These are phyloP conservation scores for Nyctibius bracteatus DNA, from an alignment of 2,113 vertebrate genomes.

Conservation along the genomic window DNA sequence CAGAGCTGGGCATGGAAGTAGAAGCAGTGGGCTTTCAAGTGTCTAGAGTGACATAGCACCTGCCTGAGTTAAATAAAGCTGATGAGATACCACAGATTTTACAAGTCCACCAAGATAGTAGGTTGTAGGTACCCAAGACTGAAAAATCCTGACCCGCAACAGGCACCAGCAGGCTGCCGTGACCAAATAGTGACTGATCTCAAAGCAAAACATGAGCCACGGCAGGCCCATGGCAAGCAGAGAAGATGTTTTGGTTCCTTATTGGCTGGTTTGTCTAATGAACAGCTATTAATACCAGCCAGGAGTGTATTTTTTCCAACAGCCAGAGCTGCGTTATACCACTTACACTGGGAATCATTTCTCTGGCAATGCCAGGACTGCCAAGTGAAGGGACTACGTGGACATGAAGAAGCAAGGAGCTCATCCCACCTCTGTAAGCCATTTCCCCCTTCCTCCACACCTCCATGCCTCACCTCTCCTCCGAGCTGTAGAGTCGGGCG, in stretches of 20 bases:
- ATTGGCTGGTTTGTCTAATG: background rate
- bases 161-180: background rate
- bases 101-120: background rate
- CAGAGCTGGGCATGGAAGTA: background rate
- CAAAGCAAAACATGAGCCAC: background rate
- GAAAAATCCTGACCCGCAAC: background rate
- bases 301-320: background rate
- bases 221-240: background rate
- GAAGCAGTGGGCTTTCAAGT: background rate
- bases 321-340: background rate
- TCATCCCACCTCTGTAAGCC: background rate
- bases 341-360: background rate
- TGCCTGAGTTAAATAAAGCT: background rate
- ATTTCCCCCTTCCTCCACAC: background rate
- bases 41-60: background rate
- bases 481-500: conserved; percentile 95
- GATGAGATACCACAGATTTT: accelerated
- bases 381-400: background rate
- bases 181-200: background rate
- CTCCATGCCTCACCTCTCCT: conserved; percentile 86
- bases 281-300: background rate
- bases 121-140: background rate
- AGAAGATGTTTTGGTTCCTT: background rate
- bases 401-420: background rate
- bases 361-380: background rate